Conservation (phyloP, 2,888 invertebrate genomes). For the Cerastis leucographa region DNA sequence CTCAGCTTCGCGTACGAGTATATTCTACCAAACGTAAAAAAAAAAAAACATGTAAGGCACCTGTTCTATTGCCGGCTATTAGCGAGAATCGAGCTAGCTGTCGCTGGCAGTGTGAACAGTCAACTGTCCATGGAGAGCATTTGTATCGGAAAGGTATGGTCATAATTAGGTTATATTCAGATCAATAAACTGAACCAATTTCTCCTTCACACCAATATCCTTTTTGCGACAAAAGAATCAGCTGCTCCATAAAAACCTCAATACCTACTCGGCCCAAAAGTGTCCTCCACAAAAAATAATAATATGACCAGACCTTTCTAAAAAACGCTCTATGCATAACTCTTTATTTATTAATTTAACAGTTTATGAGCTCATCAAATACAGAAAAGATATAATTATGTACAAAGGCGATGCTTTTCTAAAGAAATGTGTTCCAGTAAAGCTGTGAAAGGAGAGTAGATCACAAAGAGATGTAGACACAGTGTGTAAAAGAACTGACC, state of each 20-base stretch:
- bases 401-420: neutral
- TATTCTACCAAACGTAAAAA: neutral
- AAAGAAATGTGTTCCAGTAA: neutral
- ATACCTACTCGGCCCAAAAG: neutral
- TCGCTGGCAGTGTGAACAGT: neutral
- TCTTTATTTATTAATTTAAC: neutral
- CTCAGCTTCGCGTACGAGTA: slow-evolving; percentile 4
- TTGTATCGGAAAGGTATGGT: neutral
- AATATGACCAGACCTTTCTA: too few relatives aligned
- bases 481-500: neutral
- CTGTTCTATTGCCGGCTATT: neutral
- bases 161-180: neutral
- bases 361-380: too few relatives aligned
- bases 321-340: too few relatives aligned
- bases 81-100: neutral
- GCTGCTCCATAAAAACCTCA: neutral
- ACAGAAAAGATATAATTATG: neutral
- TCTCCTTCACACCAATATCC: neutral
- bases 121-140: neutral
- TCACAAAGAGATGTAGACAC: neutral
- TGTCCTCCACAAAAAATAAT: neutral
- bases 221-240: neutral
- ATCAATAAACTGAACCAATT: neutral
- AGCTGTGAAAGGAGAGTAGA: neutral
- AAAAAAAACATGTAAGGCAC: neutral